Base-by-base conservation (phyloP, 2,888 invertebrate genomes). In the Melolontha melolontha region DNA sequence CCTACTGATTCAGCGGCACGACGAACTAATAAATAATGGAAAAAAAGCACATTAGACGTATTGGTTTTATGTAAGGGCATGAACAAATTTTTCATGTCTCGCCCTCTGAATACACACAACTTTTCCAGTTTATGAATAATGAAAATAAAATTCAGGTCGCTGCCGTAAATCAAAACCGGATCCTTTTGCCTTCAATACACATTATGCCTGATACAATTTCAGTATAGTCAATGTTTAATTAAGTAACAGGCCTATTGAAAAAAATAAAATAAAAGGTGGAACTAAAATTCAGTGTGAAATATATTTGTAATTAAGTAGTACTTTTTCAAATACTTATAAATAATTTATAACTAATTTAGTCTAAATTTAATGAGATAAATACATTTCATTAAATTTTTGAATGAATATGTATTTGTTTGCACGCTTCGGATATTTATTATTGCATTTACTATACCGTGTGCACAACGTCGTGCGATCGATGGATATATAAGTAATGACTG, bases 21-120 rank as follows among this genome's bases (percentile, higher is more conserved):
- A 49, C 39, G 59, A 62, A 62, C 59, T 47, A 62, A 62, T 62
- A 62, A 62, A 62, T 62, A 62, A 62, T 49, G 59, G 49, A 62
- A 62, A 62, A 34, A 47, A 62, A 47, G 59, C 59, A 47, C 79
- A 78, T 79, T 79, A 80, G 78, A 79, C 76, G 74, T 79, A 79
- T 80, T 80, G 79, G 79, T 79, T 80, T 80, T 80, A 79, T 80
- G 79, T 79, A 74, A 74, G 77, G 76, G 79, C 80, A 79, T 79
- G 79, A 77, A 78, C 78, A 72, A 79, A 80, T 80, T 79, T 80
- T 79, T 79, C 79, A 79, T 75, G 76, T 76, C 71, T 77, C 74
- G 74, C 79, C 78, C 79, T 77, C 78, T 76, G 77, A 77, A 77
- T 76, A 78, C 76, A 62, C 59, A 80, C 74, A 75, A 75, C 75